These are phyloP conservation scores for Leptosomus discolor DNA, from an alignment of 2,113 vertebrate species.

Conservation along the genomic window DNA sequence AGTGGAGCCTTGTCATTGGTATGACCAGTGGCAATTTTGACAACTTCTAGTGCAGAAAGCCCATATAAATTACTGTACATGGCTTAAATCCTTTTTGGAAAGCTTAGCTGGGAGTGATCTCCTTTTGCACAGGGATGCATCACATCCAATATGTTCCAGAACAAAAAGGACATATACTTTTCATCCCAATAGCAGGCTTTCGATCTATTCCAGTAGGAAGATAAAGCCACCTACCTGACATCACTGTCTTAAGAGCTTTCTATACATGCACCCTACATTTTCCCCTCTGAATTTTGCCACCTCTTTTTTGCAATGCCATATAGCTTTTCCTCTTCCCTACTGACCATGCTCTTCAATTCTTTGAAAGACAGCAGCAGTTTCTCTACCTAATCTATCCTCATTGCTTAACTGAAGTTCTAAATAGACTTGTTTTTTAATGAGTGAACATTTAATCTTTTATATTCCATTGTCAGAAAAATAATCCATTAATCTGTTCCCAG, in stretches of 20 bases:
- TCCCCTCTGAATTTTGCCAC: background rate
- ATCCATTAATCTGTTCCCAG: background rate
- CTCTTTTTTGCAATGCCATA: background rate
- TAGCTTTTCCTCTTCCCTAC: background rate
- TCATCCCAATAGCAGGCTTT: background rate
- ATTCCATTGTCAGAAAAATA: background rate
- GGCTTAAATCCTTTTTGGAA: background rate
- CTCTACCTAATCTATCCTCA: background rate
- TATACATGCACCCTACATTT: background rate
- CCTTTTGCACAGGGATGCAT: background rate
- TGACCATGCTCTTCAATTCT: background rate
- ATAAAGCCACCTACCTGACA: background rate
- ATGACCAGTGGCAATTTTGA: conserved; percentile 19
- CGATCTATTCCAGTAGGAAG: background rate
- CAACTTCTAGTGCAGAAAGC: background rate
- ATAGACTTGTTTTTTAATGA: background rate
- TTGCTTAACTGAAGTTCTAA: background rate
- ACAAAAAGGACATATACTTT: background rate
- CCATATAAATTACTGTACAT: background rate
- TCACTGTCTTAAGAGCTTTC: background rate
- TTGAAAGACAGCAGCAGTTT: background rate
- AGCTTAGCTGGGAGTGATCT: background rate
- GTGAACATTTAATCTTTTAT: background rate
- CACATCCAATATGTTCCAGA: background rate
- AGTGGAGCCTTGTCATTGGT: background rate